Base-by-base conservation (phyloP, 2,113 vertebrate species). In the Leucoraja erinaceus region DNA sequence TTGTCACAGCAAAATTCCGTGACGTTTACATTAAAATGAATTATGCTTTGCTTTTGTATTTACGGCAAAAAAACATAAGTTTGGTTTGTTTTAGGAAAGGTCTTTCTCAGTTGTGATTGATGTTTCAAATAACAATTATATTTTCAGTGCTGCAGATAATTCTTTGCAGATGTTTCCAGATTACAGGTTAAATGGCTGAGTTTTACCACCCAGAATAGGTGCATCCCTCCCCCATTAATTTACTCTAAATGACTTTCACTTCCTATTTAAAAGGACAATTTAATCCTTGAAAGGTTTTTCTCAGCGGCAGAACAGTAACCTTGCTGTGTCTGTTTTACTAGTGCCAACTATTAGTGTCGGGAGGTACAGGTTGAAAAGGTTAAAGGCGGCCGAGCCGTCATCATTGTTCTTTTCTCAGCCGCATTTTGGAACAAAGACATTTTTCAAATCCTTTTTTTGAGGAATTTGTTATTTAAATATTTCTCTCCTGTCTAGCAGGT, bases 101-200 rank as follows among this genome's bases (percentile, higher is more conserved):
- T 96, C 93, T 86, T 93, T 92, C 59, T 95, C 95, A 94, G 94
- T 95, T 1, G 96, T 97, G 97, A 97, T 97, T 98, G 97, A 98
- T 97, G 97, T 97, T 96, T 97, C 97, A 97, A 97, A 96, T 95
- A 97, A 97, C 96, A 97, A 98, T 98, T 98, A 97, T 94, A 95
- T 96, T 96, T 96, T 96, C 95, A 95, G 95, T 95, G 95, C 96
- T 94, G 93, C 95, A 95, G 96, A 96, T 98, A 98, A 99, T 98
- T 98, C 96, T 94, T 95, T 97, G 95, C 98, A 99, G 97, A 99
- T 99, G 98, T 97, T 97, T 96, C 96, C 95, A 97, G 97, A 97
- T 97, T 96, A 95, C 95, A 97, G 97, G 97, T 97, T 97, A 96
- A 96, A 96, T 94, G 94, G 95, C 76, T 95, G 95, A 95, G 93